A percentile compares a stretch with the other conserved stretches of the same genome.
Conservation (phyloP, 2,113 vertebrate genomes). For the Chrysemys picta region DNA sequence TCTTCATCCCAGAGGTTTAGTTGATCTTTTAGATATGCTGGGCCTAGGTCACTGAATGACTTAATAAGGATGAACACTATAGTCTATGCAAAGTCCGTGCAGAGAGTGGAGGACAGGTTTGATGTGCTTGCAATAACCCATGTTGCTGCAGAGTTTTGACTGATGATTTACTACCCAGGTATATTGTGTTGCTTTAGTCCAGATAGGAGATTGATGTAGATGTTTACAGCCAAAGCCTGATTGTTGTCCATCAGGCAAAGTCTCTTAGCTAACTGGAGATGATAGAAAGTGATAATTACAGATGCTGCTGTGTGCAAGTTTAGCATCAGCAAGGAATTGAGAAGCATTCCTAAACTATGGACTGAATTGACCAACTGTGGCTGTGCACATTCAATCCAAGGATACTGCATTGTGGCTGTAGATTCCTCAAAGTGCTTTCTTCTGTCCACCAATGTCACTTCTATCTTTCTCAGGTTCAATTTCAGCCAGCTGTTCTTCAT, state of each 20-base stretch:
- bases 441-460: not conserved
- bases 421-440: not conserved
- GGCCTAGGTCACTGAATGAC: not conserved
- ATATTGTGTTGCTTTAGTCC: not conserved
- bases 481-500: not conserved
- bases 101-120: not conserved
- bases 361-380: not conserved
- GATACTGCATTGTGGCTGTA: not conserved
- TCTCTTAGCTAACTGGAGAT: not conserved
- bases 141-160: not conserved
- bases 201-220: not conserved
- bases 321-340: not conserved
- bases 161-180: not conserved
- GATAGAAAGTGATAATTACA: not conserved
- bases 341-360: not conserved
- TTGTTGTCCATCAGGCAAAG: not conserved
- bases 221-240: not conserved
- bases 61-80: not conserved
- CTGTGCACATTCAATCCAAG: too few relatives aligned
- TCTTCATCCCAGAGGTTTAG: not conserved
- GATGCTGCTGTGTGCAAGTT: not conserved
- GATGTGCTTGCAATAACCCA: not conserved
- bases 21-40: not conserved
- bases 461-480: not conserved
- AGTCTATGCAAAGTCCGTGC: not conserved